Percentiles rank a stretch among this genome's conserved stretches.
These are phyloP conservation scores for Forbesichthys agassizii DNA, from an alignment of 2,113 vertebrate genomes.

Conservation along the genomic window DNA sequence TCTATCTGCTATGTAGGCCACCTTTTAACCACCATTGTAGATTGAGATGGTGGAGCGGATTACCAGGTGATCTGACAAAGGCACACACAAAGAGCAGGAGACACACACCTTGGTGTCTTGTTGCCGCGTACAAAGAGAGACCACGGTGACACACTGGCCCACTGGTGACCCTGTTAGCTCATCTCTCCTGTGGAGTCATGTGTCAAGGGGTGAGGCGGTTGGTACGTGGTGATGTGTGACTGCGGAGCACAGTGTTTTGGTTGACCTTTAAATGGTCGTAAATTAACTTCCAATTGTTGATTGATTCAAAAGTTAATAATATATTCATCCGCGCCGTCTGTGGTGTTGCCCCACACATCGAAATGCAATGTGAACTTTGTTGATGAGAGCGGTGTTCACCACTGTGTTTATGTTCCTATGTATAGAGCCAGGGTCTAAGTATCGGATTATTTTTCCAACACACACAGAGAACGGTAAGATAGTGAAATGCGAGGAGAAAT, in stretches of 20 bases:
- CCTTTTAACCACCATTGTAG: slow-evolving; percentile 31
- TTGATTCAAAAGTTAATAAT: neutral
- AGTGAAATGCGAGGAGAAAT: too few species aligned
- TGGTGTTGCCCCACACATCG: too few species aligned
- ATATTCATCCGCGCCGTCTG: too few species aligned
- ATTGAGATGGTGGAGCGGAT: slow-evolving; percentile 43
- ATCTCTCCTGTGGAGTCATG: slow-evolving; percentile 25
- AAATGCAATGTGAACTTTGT: neutral
- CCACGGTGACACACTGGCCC: slow-evolving; percentile 2
- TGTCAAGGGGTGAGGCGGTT: slow-evolving; percentile 14
- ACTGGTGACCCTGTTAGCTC: slow-evolving; percentile 39
- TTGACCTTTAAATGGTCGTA: neutral
- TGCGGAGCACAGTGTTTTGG: neutral
- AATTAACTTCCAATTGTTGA: too few species aligned
- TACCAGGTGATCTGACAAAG: slow-evolving; percentile 50
- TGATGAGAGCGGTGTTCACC: neutral
- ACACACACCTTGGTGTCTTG: slow-evolving; percentile 46
- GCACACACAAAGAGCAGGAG: slow-evolving; percentile 23
- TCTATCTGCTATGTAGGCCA: slow-evolving; percentile 31
- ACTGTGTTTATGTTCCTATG: too few species aligned
- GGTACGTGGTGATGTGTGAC: neutral
- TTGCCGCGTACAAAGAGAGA: slow-evolving; percentile 41
- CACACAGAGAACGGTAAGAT: too few species aligned
- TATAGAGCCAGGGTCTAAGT: too few species aligned
- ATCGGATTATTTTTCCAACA: too few species aligned